Conservation (phyloP, 2,797 vertebrate species). For the Emys orbicularis region DNA sequence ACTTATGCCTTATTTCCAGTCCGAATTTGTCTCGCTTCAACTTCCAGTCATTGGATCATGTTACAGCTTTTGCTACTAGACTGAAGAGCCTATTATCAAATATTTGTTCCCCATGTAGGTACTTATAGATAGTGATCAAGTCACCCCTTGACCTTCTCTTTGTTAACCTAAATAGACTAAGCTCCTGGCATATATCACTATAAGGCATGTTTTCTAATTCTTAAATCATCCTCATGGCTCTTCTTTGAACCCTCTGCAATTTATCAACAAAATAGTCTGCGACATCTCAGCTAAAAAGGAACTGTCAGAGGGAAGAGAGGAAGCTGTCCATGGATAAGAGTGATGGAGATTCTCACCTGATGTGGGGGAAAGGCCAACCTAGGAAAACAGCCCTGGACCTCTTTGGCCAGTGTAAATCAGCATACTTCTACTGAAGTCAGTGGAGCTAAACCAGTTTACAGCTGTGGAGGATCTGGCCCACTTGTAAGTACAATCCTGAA, state of each 20-base stretch:
- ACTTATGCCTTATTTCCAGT: not conserved
- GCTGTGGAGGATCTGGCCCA: not conserved
- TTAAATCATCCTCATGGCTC: not conserved
- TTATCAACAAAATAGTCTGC: not conserved
- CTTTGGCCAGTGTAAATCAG: not conserved
- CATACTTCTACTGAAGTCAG: not conserved
- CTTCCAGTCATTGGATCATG: not conserved
- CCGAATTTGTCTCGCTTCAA: not conserved
- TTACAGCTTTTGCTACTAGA: not conserved
- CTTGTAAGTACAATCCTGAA: not conserved
- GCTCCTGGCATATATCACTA: not conserved
- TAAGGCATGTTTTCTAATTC: not conserved
- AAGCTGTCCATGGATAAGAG: not conserved
- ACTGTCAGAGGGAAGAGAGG: not conserved
- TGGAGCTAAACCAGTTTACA: not conserved
- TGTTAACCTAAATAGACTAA: not conserved
- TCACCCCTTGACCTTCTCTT: not conserved
- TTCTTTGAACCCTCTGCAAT: not conserved
- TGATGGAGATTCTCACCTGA: not conserved
- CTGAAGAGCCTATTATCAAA: not conserved
- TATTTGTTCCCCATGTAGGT: not conserved
- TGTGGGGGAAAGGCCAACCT: not conserved
- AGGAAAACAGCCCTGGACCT: not conserved
- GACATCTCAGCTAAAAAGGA: not conserved
- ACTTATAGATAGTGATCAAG: not conserved